phyloP scores from a whole-genome alignment of 2,888 invertebrate genomes.

The Piscicola geometra region DNA sequence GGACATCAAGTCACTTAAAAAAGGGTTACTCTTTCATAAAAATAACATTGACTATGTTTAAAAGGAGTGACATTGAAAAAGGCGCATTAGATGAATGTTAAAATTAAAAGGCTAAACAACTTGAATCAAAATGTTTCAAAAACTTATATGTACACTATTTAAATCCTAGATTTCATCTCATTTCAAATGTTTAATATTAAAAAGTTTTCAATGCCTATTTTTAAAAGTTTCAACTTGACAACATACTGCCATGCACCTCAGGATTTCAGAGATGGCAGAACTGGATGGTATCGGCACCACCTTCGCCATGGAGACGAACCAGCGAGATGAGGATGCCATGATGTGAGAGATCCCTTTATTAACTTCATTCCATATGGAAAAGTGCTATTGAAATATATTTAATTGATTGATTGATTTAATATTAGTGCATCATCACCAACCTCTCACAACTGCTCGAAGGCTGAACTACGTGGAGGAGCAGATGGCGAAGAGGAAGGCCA shows the following conservation, averaged over 20 bases:
- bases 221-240: background rate
- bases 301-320: constrained; percentile 95
- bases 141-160: too few species aligned
- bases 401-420: too few species aligned
- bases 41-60: too few species aligned
- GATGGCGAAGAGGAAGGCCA: constrained; percentile 75
- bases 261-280: constrained; percentile 46
- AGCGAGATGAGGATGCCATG: constrained; percentile 95
- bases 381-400: too few species aligned
- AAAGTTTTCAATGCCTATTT: background rate
- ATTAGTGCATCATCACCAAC: background rate
- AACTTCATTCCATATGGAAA: too few species aligned
- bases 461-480: constrained; percentile 81
- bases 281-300: constrained; percentile 75
- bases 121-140: too few species aligned
- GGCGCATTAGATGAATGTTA: too few species aligned
- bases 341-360: too few species aligned
- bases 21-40: constrained; percentile 47
- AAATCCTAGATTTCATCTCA: constrained; percentile 4
- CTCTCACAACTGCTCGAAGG: constrained; percentile 59
- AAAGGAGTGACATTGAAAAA: too few species aligned
- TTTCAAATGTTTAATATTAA: background rate
- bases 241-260: constrained; percentile 20
- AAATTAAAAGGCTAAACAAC: too few species aligned
- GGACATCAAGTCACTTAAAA: constrained; percentile 64